Conservation (phyloP, 2,888 invertebrate genomes). For the Cabera pusaria region DNA sequence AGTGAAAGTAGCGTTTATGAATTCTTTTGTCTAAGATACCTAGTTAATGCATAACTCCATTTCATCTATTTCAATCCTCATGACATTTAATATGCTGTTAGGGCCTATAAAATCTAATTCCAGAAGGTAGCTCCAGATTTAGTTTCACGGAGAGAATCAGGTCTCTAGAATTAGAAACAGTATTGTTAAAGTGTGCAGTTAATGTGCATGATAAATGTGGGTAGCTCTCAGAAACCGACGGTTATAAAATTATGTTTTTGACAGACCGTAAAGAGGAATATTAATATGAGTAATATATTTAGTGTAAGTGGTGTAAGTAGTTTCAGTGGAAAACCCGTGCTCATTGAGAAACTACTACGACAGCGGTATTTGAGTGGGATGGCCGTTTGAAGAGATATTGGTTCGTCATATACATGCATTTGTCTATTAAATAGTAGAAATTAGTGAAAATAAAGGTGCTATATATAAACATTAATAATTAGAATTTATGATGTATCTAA, state of each 20-base stretch:
- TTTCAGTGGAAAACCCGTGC: slow-evolving; percentile 5
- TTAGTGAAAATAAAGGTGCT: too few relatives aligned
- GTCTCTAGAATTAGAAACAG: slow-evolving; percentile 29
- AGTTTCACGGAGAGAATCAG: slow-evolving; percentile 24
- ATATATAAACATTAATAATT: too few relatives aligned
- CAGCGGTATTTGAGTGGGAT: slow-evolving; percentile 5
- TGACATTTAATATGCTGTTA: not conserved
- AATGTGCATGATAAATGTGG: slow-evolving; percentile 22
- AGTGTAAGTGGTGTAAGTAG: slow-evolving; percentile 5
- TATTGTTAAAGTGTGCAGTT: slow-evolving; percentile 19
- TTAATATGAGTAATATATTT: slow-evolving; percentile 21
- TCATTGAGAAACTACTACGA: slow-evolving; percentile 20
- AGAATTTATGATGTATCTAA: too few relatives aligned
- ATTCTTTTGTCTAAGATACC: too few relatives aligned
- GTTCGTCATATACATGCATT: too few relatives aligned
- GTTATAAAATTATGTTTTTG: slow-evolving; percentile 42
- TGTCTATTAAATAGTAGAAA: too few relatives aligned
- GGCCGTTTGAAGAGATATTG: too few relatives aligned
- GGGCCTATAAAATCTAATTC: slow-evolving; percentile 1
- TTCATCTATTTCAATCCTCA: too few relatives aligned
- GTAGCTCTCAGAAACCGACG: slow-evolving; percentile 23
- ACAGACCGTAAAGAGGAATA: slow-evolving; percentile 46
- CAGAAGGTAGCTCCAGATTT: slow-evolving; percentile 17
- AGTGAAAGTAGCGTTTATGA: too few relatives aligned
- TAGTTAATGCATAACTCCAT: too few relatives aligned